These are phyloP conservation scores for Pocillopora damicornis DNA, from an alignment of 64 coral and sea anemone species.

Conservation along the genomic window DNA sequence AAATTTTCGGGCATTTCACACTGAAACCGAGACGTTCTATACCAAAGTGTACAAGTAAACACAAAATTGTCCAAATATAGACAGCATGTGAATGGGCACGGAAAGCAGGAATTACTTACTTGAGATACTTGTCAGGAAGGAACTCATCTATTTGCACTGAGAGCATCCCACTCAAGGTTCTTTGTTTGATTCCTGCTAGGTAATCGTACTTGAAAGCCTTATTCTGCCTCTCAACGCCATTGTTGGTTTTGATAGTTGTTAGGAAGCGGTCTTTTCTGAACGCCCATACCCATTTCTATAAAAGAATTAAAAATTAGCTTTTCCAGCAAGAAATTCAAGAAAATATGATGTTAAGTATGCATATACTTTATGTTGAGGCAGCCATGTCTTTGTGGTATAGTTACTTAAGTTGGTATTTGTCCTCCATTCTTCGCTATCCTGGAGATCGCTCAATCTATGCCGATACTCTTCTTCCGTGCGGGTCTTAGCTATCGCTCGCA, in stretches of 20 bases:
- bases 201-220: too few species aligned
- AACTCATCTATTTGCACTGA: conserved; percentile 40
- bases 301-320: neutral
- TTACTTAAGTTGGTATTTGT: neutral
- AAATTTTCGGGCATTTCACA: too few species aligned
- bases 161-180: conserved; percentile 31
- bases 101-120: neutral
- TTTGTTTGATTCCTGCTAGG: too few species aligned
- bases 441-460: neutral
- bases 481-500: conserved; percentile 8
- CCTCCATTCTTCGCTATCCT: neutral
- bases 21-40: too few species aligned
- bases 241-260: too few species aligned
- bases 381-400: neutral
- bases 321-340: neutral
- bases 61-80: too few species aligned
- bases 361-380: neutral
- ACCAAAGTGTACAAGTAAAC: too few species aligned
- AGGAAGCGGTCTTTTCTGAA: conserved; percentile 15
- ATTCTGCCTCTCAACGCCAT: too few species aligned
- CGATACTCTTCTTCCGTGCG: conserved; percentile 17
- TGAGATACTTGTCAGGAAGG: conserved; percentile 56
- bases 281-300: conserved; percentile 19
- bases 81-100: too few species aligned
- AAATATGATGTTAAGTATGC: neutral